A percentile compares a stretch with the other conserved stretches of the same genome.
Conservation (phyloP, 2,113 vertebrate species). For the Glaucomys volans region DNA sequence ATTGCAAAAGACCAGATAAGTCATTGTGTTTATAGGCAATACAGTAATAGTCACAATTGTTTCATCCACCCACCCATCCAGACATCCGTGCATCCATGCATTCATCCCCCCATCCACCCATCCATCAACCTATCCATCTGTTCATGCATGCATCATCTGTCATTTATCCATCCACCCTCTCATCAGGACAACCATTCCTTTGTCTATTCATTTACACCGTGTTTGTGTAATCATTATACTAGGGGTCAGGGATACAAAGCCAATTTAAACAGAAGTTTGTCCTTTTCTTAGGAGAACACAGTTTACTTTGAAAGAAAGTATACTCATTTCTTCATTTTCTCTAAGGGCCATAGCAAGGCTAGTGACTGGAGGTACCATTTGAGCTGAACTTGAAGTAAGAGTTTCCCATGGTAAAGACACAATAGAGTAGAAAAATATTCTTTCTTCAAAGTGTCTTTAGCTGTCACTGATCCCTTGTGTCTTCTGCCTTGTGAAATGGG, state of each 20-base stretch:
- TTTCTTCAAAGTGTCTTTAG: not conserved
- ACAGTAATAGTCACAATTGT: not conserved
- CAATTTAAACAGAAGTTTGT: not conserved
- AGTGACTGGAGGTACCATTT: not conserved
- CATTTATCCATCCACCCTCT: not conserved
- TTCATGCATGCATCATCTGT: not conserved
- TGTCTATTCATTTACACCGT: not conserved
- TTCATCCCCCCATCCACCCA: no score
- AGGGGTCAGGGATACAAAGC: not conserved
- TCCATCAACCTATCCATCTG: not conserved
- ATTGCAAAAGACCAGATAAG: not conserved
- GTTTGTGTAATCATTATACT: not conserved
- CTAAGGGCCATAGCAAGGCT: not conserved
- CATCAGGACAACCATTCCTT: not conserved
- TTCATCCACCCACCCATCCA: not conserved
- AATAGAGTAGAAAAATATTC: not conserved
- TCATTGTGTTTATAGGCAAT: not conserved
- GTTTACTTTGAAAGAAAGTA: not conserved
- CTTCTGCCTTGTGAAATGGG: not conserved
- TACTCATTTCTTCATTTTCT: not conserved
- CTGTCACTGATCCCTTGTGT: not conserved
- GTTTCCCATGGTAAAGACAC: not conserved
- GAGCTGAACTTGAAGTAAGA: not conserved
- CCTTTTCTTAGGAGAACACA: not conserved
- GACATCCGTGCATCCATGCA: no score